Base-by-base conservation (phyloP, 2,888 invertebrate genomes). In the Dromius quadrimaculatus region DNA sequence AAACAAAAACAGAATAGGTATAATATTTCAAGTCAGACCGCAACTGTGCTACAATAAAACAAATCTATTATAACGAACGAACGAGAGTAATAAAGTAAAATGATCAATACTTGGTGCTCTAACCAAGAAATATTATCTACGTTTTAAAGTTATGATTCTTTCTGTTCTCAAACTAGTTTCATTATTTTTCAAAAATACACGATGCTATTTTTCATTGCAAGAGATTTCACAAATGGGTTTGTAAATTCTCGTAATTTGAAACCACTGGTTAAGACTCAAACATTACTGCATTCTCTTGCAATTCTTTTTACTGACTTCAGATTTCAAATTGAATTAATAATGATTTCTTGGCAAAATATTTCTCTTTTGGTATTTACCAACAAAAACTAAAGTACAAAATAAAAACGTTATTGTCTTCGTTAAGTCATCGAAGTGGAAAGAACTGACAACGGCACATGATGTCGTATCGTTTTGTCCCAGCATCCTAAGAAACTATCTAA, bases 11-110 rank as follows among this genome's bases (percentile, higher is more conserved):
- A 54, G 28, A 54, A 54, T 23, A 19, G 13, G 28, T 17, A 11
- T 54, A 28, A 54, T 54, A 54, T 54, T 54, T 54, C 50, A 54
- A 54, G 50, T 54, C 50, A 54, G 15, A 54, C 50, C 50, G 15
- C 50, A 54, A 54, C 19, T 19, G 47, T 20, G n/a, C 50, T 54
- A 8, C 50, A 54, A 54, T 54, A 54, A 54, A 54, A 54, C 28
- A 28, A 54, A 54, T 54, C 50, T 54, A 54, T 54, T 54, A 54
- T 54, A 54, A 54, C 50, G 28, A 54, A 54, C 50, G 50, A 54
- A 54, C 50, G 50, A 54, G 50, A 28, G 50, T 54, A 54, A 54
- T 54, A 54, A 54, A 54, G 28, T 54, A 54, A 54, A 54, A 54
- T 54, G 50, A 54, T 54, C 50, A 54, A 54, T 54, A 54, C 50